Conservation (phyloP, 2,888 invertebrate genomes). For the Atethmia centrago region DNA sequence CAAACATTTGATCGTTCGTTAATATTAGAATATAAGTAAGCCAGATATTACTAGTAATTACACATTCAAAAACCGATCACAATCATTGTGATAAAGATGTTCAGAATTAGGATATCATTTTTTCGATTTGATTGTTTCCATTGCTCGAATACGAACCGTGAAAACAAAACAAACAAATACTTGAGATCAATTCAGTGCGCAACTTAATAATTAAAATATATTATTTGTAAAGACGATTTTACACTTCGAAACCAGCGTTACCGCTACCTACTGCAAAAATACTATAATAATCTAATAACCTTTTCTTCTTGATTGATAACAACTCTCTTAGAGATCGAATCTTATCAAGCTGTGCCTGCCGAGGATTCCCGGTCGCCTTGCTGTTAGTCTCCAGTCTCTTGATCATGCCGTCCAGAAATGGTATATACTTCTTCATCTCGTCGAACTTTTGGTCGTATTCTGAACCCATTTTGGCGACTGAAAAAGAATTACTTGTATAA, state of each 20-base stretch:
- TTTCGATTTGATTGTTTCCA: background rate
- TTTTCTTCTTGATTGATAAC: conserved; percentile 91
- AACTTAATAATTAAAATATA: background rate
- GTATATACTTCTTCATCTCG: conserved; percentile 93
- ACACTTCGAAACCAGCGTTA: background rate
- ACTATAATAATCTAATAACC: conserved; percentile 74
- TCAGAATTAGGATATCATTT: background rate
- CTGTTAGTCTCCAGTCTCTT: conserved; percentile 90
- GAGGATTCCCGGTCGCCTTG: conserved; percentile 83
- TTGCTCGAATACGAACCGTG: background rate
- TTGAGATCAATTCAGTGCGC: background rate
- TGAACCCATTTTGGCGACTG: conserved; percentile 80
- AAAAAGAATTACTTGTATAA: conserved; percentile 56
- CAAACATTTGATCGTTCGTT: background rate
- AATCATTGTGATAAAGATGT: background rate
- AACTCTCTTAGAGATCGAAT: conserved; percentile 92
- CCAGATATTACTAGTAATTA: background rate
- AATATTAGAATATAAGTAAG: background rate
- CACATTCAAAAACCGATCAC: background rate
- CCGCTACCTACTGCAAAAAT: background rate
- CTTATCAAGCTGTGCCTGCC: conserved; percentile 92
- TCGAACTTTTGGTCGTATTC: conserved; percentile 91
- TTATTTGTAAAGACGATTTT: no score
- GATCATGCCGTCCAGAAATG: conserved; percentile 94
- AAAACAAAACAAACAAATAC: background rate